Conservation (phyloP, 2,888 invertebrate species). For the Mantis religiosa region DNA sequence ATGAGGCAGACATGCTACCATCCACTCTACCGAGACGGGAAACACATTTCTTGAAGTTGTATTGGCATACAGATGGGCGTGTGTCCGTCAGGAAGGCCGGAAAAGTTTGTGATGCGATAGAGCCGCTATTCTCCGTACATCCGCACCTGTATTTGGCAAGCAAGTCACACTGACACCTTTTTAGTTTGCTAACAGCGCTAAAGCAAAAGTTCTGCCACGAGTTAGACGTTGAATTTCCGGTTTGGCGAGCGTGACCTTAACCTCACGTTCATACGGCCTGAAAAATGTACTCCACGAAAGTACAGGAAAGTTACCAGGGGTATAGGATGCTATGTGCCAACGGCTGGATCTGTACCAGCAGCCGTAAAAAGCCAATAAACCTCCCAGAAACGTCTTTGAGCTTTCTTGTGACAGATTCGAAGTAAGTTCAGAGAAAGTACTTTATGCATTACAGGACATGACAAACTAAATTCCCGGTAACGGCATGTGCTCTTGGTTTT, state of each 20-base stretch:
- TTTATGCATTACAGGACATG: not conserved
- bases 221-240: not conserved
- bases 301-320: not conserved
- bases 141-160: not conserved
- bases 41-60: too few relatives aligned
- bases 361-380: not conserved
- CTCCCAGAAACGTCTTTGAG: not conserved
- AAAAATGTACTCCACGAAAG: not conserved
- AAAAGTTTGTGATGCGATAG: too few relatives aligned
- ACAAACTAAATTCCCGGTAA: not conserved
- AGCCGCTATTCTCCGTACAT: too few relatives aligned
- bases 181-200: not conserved
- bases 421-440: not conserved
- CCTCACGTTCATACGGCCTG: not conserved
- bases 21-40: too few relatives aligned
- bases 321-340: not conserved
- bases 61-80: too few relatives aligned
- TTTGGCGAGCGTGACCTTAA: not conserved
- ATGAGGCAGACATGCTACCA: too few relatives aligned
- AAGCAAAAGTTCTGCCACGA: not conserved
- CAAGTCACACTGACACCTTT: not conserved
- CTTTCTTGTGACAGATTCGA: not conserved
- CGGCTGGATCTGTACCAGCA: not conserved
- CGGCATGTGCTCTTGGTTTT: not conserved
- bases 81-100: too few relatives aligned